Evolutionary conservation across 2,113 vertebrate species (phyloP).

Genomic region (Parotia lawesii): DNA sequence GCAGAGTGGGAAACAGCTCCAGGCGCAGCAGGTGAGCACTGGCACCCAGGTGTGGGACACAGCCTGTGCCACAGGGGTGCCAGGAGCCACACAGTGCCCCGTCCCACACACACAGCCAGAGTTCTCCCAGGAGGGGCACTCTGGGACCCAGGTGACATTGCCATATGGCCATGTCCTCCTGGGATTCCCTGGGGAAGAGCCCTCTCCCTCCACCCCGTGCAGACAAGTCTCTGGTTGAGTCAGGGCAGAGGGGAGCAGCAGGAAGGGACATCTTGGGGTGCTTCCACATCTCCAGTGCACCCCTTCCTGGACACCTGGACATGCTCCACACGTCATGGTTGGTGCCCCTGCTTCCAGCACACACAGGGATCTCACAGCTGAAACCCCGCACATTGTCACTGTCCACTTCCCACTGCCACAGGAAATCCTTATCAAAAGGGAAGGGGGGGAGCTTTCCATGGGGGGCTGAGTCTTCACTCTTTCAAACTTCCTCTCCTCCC

Average conservation of each 20-base stretch:
- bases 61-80: not conserved
- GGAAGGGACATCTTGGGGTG: not conserved
- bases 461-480: not conserved
- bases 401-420: not conserved
- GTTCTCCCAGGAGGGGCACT: not conserved
- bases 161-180: accelerated
- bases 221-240: not conserved
- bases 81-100: not conserved
- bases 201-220: not conserved
- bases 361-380: not conserved
- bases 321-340: accelerated
- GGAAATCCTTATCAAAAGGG: not conserved
- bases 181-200: not conserved
- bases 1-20: slow-evolving; percentile 63
- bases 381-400: not conserved
- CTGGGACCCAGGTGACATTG: not conserved
- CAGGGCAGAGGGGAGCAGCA: not conserved
- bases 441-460: not conserved
- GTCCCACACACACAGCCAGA: not conserved
- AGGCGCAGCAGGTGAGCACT: slow-evolving; percentile 75
- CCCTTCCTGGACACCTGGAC: not conserved
- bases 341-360: not conserved
- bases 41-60: not conserved
- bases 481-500: not conserved
- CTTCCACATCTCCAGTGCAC: not conserved